Evolutionary conservation across 2,113 vertebrate species (phyloP), one percentile per base, ranked within the genome.

Genomic region (Cinclus cinclus): DNA sequence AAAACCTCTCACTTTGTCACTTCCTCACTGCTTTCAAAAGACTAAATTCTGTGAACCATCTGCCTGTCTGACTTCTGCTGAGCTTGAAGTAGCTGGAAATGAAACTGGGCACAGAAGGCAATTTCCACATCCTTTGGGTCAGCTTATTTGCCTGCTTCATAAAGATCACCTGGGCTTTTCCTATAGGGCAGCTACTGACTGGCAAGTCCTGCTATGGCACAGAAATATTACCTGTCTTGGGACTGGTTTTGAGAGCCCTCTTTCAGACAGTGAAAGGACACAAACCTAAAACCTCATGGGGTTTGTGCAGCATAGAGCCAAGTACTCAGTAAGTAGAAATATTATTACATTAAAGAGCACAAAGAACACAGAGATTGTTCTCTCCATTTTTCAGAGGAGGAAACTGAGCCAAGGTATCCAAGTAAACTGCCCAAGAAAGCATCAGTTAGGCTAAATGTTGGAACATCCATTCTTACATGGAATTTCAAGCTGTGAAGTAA

Each of bases 401-500:
- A 95, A 89, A 55, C 18, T 46, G 30, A 76, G 50, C 58, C 55
- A 80, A 89, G 11, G 18, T 76, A 71, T 46, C 58, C 67, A 82
- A 92, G 47, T 59, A 86, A 94, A 92, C 41, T 70, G 60, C 55
- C 41, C 71, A 77, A 69, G 37, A 77, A 81, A 94, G n/a, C 55
- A 84, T 73, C 59, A 79, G 24, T 89, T 39, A 79, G 50, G 47
- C 41, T 89, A 55, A 76, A 89, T 73, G 55, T 73, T 75, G 56
- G 47, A 94, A 77, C 41, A 52, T 39, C 28, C 8, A 56, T 79
- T 23, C 86, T 83, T 89, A 86, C 63, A 55, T 47, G 49, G 63
- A 83, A 77, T 94, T 94, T 90, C 67, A 88, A 88, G 42, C 59
- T 94, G 50, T 70, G 52, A 77, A 67, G 50, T 83, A 76, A 92